Conservation (phyloP, 2,888 invertebrate genomes). For the Tridacna gigas region DNA sequence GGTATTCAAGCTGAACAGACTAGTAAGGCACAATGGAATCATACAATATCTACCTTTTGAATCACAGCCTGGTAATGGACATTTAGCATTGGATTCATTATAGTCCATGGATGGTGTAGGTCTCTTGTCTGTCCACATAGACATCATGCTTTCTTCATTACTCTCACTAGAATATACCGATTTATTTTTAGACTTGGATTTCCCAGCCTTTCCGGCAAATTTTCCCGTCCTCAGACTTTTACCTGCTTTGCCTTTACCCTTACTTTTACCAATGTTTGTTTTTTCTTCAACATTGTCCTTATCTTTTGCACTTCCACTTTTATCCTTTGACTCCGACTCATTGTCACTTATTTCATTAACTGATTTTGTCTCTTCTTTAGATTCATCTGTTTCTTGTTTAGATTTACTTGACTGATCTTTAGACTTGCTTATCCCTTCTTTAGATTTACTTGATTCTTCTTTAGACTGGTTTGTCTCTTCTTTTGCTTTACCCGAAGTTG, state of each 20-base stretch:
- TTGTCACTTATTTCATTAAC: slow-evolving; percentile 5
- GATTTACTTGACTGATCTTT: slow-evolving; percentile 17
- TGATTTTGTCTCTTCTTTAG: slow-evolving; percentile 4
- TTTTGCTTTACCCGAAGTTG: slow-evolving; percentile 1
- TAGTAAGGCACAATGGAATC: too few species aligned
- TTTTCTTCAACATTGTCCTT: slow-evolving; percentile 31
- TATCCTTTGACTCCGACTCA: slow-evolving; percentile 24
- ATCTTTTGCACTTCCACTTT: slow-evolving; percentile 19
- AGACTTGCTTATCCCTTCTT: slow-evolving; percentile 20
- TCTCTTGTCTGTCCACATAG: slow-evolving; percentile 73
- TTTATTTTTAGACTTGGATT: slow-evolving; percentile 47
- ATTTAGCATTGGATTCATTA: slow-evolving; percentile 78
- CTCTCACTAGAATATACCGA: slow-evolving; percentile 45
- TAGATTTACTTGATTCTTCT: slow-evolving; percentile 28
- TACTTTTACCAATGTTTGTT: slow-evolving; percentile 13
- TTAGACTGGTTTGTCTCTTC: not conserved
- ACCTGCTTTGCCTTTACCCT: slow-evolving; percentile 39
- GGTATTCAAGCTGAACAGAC: too few species aligned
- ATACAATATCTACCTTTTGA: slow-evolving; percentile 87
- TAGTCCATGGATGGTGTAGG: slow-evolving; percentile 78
- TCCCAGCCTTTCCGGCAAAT: slow-evolving; percentile 56
- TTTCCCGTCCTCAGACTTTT: slow-evolving; percentile 35
- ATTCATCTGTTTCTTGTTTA: slow-evolving; percentile 8
- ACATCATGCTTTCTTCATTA: slow-evolving; percentile 46
- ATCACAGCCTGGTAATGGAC: slow-evolving; percentile 94